Conservation (phyloP, 2,113 vertebrate genomes). For the Prionailurus bengalensis region DNA sequence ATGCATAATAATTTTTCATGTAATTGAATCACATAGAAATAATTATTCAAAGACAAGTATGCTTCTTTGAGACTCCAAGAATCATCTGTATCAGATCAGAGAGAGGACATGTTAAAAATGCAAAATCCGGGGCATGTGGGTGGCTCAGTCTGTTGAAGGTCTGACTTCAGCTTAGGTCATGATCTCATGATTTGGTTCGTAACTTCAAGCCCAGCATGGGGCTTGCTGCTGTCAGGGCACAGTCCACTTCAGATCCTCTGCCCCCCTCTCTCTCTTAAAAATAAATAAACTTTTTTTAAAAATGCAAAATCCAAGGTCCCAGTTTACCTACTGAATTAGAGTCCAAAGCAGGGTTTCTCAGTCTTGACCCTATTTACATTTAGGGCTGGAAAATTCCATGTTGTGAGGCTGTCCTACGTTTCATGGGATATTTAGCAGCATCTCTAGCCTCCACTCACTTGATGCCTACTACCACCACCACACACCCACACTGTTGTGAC, state of each 20-base stretch:
- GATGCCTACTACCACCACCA: not conserved
- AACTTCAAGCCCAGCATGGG: too few relatives aligned
- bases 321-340: not conserved
- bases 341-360: not conserved
- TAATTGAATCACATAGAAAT: constrained; percentile 20
- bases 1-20: not conserved
- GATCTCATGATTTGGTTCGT: too few relatives aligned
- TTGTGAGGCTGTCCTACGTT: not conserved
- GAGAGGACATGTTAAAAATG: not conserved
- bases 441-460: not conserved
- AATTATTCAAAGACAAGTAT: constrained; percentile 16
- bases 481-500: not conserved
- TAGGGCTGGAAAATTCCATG: not conserved
- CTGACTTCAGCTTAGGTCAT: too few relatives aligned
- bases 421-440: not conserved
- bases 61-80: not conserved
- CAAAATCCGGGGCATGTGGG: not conserved
- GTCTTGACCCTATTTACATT: not conserved
- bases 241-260: too few relatives aligned
- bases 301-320: not conserved
- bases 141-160: too few relatives aligned
- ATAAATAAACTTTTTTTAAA: too few relatives aligned
- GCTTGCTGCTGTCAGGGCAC: too few relatives aligned
- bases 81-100: not conserved
- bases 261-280: too few relatives aligned